Evolutionary conservation across 2,113 vertebrate species (phyloP).

Genomic region (Cacatua alba): DNA sequence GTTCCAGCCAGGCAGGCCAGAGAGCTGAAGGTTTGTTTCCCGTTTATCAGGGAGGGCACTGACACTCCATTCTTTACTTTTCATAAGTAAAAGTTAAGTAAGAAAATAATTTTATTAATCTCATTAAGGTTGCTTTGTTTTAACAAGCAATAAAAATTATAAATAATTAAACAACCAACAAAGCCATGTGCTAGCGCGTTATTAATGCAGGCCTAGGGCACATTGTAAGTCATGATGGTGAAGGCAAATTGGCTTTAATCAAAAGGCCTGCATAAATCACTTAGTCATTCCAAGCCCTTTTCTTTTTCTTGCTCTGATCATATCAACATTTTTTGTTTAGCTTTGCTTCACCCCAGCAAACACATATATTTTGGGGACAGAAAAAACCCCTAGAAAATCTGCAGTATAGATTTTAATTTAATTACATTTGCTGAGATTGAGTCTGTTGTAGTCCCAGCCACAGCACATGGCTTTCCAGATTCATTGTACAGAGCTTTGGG

Average conservation of each 20-base stretch:
- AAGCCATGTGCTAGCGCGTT: constrained; percentile 47
- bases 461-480: background rate
- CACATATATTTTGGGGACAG: background rate
- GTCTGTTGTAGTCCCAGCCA: background rate
- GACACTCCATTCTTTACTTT: background rate
- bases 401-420: background rate
- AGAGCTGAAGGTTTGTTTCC: background rate
- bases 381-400: background rate
- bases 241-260: constrained; percentile 72
- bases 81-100: constrained; percentile 17
- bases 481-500: background rate
- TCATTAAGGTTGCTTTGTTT: constrained; percentile 58
- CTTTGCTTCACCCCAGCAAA: background rate
- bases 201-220: constrained; percentile 61
- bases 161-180: constrained; percentile 66
- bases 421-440: background rate
- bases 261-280: constrained; percentile 63
- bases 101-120: constrained; percentile 51
- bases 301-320: constrained; percentile 18
- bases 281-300: constrained; percentile 31
- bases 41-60: background rate
- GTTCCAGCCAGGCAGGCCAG: background rate
- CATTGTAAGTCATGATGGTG: constrained; percentile 51
- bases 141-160: constrained; percentile 56
- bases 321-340: background rate